Conservation (phyloP, 2,888 invertebrate genomes). For the Polyommatus iphigenia region DNA sequence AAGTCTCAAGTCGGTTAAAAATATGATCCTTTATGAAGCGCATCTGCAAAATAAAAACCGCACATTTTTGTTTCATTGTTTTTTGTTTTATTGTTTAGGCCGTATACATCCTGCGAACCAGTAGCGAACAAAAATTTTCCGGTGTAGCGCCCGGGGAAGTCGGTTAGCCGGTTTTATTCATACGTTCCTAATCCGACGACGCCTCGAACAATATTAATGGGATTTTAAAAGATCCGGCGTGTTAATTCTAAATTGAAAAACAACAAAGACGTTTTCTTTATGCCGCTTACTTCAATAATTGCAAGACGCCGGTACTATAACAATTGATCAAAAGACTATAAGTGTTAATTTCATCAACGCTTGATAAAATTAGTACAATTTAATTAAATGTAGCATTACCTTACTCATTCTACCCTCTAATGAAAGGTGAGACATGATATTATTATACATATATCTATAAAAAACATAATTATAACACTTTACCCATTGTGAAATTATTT, state of each 20-base stretch:
- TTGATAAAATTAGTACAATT: too few species aligned
- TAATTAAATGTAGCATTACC: too few species aligned
- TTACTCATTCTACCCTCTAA: too few species aligned
- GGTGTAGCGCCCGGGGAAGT: slow-evolving; percentile 15
- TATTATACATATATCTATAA: too few species aligned
- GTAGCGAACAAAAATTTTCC: slow-evolving; percentile 17
- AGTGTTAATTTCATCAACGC: too few species aligned
- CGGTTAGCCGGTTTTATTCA: slow-evolving; percentile 22
- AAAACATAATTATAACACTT: too few species aligned
- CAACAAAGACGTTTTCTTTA: background rate
- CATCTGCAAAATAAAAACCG: background rate
- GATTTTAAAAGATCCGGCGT: slow-evolving; percentile 9
- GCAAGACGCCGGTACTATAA: background rate
- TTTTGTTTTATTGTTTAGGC: background rate
- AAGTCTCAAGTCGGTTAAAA: background rate
- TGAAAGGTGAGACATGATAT: too few species aligned
- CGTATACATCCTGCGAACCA: slow-evolving; percentile 2
- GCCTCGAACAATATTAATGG: slow-evolving; percentile 7
- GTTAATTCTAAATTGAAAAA: background rate
- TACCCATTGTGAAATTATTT: too few species aligned
- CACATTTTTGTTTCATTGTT: background rate
- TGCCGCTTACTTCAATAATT: background rate
- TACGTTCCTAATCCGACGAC: slow-evolving; percentile 8
- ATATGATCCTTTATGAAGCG: background rate
- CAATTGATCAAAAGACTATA: background rate